phyloP scores from a whole-genome alignment of 2,888 invertebrate genomes.

The Xylophagus ater region DNA sequence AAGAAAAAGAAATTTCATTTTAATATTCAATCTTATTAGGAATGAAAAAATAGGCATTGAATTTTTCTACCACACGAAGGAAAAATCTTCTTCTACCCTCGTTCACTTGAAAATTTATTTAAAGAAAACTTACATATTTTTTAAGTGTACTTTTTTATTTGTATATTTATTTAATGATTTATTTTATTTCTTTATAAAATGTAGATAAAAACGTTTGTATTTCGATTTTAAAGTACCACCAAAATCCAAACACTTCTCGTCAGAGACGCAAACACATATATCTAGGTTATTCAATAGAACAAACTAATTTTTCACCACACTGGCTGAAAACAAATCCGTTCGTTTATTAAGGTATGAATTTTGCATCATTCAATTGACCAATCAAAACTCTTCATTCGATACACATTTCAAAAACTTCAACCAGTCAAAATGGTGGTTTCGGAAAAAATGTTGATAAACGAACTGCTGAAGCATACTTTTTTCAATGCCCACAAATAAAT shows the following conservation, averaged over 20 bases:
- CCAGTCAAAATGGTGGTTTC: conserved; percentile 5
- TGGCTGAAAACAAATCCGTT: conserved; percentile 11
- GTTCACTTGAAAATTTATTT: not conserved
- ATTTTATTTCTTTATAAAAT: not conserved
- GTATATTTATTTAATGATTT: not conserved
- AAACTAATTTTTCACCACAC: conserved; percentile 10
- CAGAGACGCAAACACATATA: conserved; percentile 14
- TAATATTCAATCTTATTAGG: too few species aligned
- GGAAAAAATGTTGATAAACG: conserved; percentile 4
- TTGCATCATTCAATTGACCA: conserved; percentile 2
- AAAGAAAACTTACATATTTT: too few species aligned
- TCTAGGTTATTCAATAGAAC: too few species aligned
- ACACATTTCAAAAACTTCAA: conserved; percentile 2
- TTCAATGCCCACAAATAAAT: conserved; percentile 36
- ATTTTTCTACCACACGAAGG: conserved; percentile 2
- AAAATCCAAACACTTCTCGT: conserved; percentile 7
- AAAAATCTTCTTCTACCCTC: not conserved
- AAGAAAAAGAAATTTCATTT: too few species aligned
- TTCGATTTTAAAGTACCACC: too few species aligned
- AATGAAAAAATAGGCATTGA: too few species aligned
- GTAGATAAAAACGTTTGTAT: not conserved
- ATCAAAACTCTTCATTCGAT: conserved; percentile 1
- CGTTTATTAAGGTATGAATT: conserved; percentile 5
- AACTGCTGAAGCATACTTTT: conserved; percentile 7
- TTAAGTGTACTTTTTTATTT: not conserved